Percentiles rank a stretch among this genome's conserved stretches.
Evolutionary conservation across 1,140 invertebrate genomes (phyloP).

Genomic region (Centruroides vittatus): DNA sequence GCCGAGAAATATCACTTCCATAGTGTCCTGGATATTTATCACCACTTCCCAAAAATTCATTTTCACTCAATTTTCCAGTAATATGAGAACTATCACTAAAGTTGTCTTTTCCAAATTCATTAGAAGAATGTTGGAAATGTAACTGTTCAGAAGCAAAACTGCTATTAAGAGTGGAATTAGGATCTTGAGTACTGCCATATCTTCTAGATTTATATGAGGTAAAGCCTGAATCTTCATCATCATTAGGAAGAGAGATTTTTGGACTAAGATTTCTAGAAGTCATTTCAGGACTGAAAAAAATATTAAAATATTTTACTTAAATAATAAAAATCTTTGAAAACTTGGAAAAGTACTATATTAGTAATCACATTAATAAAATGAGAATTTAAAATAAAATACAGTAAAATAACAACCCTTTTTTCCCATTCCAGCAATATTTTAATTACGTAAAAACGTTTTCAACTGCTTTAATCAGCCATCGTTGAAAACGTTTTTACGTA

Average conservation of each 20-base stretch:
- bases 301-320: too few relatives aligned
- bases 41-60: slow-evolving; percentile 11
- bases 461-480: too few relatives aligned
- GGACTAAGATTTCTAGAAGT: too few relatives aligned
- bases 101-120: neutral
- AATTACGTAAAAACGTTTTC: too few relatives aligned
- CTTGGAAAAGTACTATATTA: too few relatives aligned
- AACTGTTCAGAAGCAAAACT: slow-evolving; percentile 3
- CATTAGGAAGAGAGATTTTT: slow-evolving; percentile 1
- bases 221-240: slow-evolving; percentile 22
- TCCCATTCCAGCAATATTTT: too few relatives aligned
- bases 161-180: neutral
- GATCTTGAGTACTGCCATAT: slow-evolving; percentile 3
- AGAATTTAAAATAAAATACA: too few relatives aligned
- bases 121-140: neutral
- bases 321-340: too few relatives aligned
- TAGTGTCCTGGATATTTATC: slow-evolving; percentile 18
- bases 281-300: too few relatives aligned
- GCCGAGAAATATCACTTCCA: slow-evolving; percentile 1
- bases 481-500: too few relatives aligned
- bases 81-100: neutral
- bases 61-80: neutral
- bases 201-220: slow-evolving; percentile 18
- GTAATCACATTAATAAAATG: too few relatives aligned
- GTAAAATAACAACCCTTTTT: too few relatives aligned